Conservation (phyloP, 2,888 invertebrate genomes). For the Muschampia plurimacula region DNA sequence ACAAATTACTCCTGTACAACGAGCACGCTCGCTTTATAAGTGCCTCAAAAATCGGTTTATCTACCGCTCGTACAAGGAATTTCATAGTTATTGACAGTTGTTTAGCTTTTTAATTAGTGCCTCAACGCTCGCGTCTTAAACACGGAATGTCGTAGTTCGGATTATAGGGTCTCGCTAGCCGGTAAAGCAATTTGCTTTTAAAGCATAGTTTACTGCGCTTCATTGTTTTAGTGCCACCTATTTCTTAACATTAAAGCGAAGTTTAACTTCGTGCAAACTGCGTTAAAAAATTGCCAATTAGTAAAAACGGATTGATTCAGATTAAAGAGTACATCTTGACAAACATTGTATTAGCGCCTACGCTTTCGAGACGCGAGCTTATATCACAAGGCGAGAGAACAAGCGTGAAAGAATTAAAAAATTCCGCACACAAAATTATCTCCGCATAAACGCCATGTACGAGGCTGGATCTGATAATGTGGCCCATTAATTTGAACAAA, state of each 20-base stretch:
- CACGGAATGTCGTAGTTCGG: constrained; percentile 60
- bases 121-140: constrained; percentile 61
- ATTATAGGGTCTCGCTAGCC: constrained; percentile 62
- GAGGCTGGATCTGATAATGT: constrained; percentile 83
- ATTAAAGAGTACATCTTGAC: constrained; percentile 37
- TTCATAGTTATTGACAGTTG: constrained; percentile 78
- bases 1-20: constrained; percentile 66
- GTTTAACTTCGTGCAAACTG: constrained; percentile 11
- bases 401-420: constrained; percentile 71
- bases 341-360: constrained; percentile 52
- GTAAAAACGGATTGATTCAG: constrained; percentile 32
- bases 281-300: constrained; percentile 38
- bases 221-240: constrained; percentile 65
- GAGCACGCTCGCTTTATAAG: constrained; percentile 66
- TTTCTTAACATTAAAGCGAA: constrained; percentile 25
- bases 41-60: constrained; percentile 76
- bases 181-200: constrained; percentile 64
- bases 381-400: constrained; percentile 56
- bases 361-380: constrained; percentile 51
- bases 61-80: constrained; percentile 76
- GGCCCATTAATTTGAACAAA: constrained; percentile 84
- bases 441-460: constrained; percentile 85
- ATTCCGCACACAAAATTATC: constrained; percentile 81
- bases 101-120: constrained; percentile 80
- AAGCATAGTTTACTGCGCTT: constrained; percentile 63